These are phyloP conservation scores for Eubucco bourcierii DNA, from an alignment of 2,113 vertebrate genomes.

Conservation along the genomic window DNA sequence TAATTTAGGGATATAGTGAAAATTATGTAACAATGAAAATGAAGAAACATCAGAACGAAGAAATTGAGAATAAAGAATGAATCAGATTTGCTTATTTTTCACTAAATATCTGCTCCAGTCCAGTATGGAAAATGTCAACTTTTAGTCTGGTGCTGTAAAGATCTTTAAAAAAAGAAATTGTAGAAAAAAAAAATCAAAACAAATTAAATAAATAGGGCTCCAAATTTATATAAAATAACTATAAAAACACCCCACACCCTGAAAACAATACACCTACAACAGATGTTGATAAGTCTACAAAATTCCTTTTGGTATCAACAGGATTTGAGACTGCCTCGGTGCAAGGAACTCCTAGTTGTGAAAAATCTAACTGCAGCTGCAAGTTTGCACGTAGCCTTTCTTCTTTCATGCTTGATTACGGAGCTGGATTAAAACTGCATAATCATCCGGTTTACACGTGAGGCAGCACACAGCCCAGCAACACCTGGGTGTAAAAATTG, in stretches of 20 bases:
- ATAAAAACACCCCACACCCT: background rate
- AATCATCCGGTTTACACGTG: background rate
- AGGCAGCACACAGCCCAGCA: background rate
- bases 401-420: background rate
- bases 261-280: background rate
- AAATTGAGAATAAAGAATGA: background rate
- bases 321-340: background rate
- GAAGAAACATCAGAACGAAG: background rate
- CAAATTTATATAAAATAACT: background rate
- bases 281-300: background rate
- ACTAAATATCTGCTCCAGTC: background rate
- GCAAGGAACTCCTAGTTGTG: background rate
- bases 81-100: background rate
- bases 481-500: fast-evolving
- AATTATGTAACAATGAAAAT: constrained; percentile 41
- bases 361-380: background rate
- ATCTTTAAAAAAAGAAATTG: background rate
- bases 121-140: background rate
- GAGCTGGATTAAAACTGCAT: background rate
- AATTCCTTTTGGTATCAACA: background rate
- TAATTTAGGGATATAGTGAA: constrained; percentile 29
- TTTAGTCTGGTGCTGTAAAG: background rate
- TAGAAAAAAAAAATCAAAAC: background rate
- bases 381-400: fast-evolving
- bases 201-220: background rate